Evolutionary conservation across 1,140 invertebrate genomes (phyloP), one percentile per base, ranked within the genome.

Genomic region (Riptortus pedestris): DNA sequence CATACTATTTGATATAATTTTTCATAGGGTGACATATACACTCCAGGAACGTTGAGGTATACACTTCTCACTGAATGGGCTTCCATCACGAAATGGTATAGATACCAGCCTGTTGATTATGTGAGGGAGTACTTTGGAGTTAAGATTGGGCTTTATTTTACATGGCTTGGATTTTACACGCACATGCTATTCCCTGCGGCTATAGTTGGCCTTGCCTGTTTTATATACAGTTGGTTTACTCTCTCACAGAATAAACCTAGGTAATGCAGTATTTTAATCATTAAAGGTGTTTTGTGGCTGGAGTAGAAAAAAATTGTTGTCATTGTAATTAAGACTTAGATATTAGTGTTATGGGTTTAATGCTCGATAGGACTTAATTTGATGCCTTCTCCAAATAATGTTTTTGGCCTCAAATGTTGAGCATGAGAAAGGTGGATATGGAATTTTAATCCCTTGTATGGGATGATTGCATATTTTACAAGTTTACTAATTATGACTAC

Each of bases 101-200:
- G 88, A 67, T 85, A 88, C 71, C 93, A 96, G 72, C 93, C 93
- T 0, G 74, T 96, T 27, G 90, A 94, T 74, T 85, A 94, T 69
- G 77, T 72, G 24, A 87, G 88, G 71, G 83, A 88, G 65, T 96
- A 96, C 74, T 95, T 95, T 78, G 93, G 93, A 12, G 91, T 94
- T 29, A 96, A 95, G 78, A 91, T 94, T 68, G 78, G 85, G 29
- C 76, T 95, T 47, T 98, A 98, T 74, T 98, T 98, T 74, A 93
- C 93, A 4, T 98, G 94, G 94, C 77, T 98, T 22, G 95, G 94
- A 31, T 98, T 91, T 75, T 98, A 98, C 72, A 98, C 95, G 0
- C 85, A 87, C 55, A 91, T 95, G 85, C 74, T 98, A 60, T 82
- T 93, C 16, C 82, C 88, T 4, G 87, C 93, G 1, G 86, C 91